Base-by-base conservation (phyloP, 2,888 invertebrate genomes). In the Dolichomitus sp. region DNA sequence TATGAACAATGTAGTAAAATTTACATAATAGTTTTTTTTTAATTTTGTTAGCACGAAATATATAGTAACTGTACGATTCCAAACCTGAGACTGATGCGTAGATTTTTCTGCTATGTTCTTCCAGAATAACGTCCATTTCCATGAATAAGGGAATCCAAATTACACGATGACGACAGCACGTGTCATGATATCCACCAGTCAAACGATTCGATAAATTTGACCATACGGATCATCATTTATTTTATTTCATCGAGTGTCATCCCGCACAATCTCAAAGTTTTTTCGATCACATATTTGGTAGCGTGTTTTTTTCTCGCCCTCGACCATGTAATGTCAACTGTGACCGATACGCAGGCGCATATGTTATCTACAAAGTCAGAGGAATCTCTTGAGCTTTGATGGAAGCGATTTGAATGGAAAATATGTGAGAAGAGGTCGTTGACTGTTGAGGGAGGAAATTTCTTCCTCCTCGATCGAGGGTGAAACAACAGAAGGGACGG, bases 81-180 rank as follows among this genome's bases (percentile, higher is more conserved):
- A 52, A 72, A 84, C 84, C 81, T 84, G 81, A 61, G 48, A 70
- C 50, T 27, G 83, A 70, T 57, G 68, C 37, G 42, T 75, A n/a
- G 50, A 54, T 37, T 48, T 76, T 45, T 65, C 33, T 50, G 59
- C 27, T 27, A 65, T 65, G 74, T 50, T 23, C 63, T 74, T 69
- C 23, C 30, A 30, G 59, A 57, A 48, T 66, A 77, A 77, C 84
- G 83, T 80, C 76, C 83, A 75, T 84, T 75, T 78, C 48, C 66
- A 54, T n/a, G 68, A 27, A 66, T 11, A 23, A 12, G 37, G 14
- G 57, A 42, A 50, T 45, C 23, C 78, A 19, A 52, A 23, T 74
- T 40, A 72, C 42, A 27, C 74, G 27, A 52, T 59, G 33, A n/a
- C 50, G 50, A 50, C 27, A n/a, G 27, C 23, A 68, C 57, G 40